Evolutionary conservation across 2,888 invertebrate species (phyloP), one percentile per base, ranked within the genome.

Genomic region (Phyllotreta striolata): DNA sequence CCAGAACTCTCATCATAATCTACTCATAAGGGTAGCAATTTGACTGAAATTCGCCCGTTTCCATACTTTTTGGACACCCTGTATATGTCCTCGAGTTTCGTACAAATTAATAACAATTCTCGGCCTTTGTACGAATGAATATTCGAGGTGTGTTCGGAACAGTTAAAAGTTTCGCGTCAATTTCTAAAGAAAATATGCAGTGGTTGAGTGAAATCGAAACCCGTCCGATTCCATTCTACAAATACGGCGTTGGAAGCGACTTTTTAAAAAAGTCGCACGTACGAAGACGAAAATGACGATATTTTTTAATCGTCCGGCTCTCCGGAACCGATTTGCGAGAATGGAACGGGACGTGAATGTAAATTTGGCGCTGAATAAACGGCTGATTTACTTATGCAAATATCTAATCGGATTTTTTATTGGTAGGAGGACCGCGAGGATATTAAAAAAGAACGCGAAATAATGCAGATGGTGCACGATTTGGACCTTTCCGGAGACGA

Each of bases 381-480:
- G n/a, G n/a, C n/a, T n/a, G 24, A 24, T 3, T 41, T 41, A 41
- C 6, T 41, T n/a, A 41, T 41, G 41, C 41, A 41, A 41, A 41
- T n/a, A 41, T 37, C 10, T 51, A 9, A 51, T 13, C n/a, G n/a
- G n/a, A n/a, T 63, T 76, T 85, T 66, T 82, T 87, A 87, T 85
- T 86, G 79, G 87, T 85, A 86, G 79, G 87, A 87, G 82, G 88
- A 87, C 73, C 83, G 89, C 66, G 89, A 89, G 76, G 92, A 92
- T 77, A 85, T 91, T 79, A 93, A 95, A 80, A 94, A 95, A 79
- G 94, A 95, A 81, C 86, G 94, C 2, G 95, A 95, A 84, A 94
- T 95, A 72, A 92, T 94, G 82, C 95, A 95, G 83, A 88, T 95
- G 88, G 92, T 95, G 68, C 93, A 94, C n/a, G 95, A 94, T 13